phyloP scores from a whole-genome alignment of 2,888 invertebrate species.

The Lissonota sp. region DNA sequence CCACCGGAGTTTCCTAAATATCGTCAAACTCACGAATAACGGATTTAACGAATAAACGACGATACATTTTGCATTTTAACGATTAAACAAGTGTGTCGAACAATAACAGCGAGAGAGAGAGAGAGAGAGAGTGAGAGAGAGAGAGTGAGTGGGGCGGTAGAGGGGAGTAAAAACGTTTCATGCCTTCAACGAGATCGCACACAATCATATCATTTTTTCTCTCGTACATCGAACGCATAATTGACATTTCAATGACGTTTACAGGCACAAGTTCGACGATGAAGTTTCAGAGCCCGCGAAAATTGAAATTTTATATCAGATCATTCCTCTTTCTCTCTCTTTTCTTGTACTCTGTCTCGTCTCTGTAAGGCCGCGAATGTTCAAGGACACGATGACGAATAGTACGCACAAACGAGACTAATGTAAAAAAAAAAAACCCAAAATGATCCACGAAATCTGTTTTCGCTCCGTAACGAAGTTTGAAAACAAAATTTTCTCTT shows the following conservation, averaged over 20 bases:
- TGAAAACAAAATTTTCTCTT: too few relatives aligned
- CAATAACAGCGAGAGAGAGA: constrained; percentile 12
- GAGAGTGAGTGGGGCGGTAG: too few relatives aligned
- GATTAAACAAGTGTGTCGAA: constrained; percentile 51
- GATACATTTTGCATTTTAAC: constrained; percentile 18
- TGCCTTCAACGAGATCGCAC: constrained; percentile 27
- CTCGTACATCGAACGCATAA: constrained; percentile 4
- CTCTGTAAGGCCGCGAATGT: constrained; percentile 50
- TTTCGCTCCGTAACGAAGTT: too few relatives aligned
- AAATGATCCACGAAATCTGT: too few relatives aligned
- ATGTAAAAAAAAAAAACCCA: too few relatives aligned
- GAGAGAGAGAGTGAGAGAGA: too few relatives aligned
- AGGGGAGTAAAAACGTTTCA: too few relatives aligned
- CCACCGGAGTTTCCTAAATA: too few relatives aligned
- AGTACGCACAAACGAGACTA: constrained; percentile 49
- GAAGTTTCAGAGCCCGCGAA: constrained; percentile 42
- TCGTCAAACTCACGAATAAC: constrained; percentile 22
- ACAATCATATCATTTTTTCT: constrained; percentile 44
- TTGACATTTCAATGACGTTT: constrained; percentile 46
- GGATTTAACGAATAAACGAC: constrained; percentile 36
- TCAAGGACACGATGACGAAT: constrained; percentile 77
- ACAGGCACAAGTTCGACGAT: constrained; percentile 45
- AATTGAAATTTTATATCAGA: not conserved
- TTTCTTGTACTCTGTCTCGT: constrained; percentile 10
- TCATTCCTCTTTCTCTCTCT: constrained; percentile 21